Evolutionary conservation across 2,888 invertebrate species (phyloP).

Genomic region (Luperina nickerlii): DNA sequence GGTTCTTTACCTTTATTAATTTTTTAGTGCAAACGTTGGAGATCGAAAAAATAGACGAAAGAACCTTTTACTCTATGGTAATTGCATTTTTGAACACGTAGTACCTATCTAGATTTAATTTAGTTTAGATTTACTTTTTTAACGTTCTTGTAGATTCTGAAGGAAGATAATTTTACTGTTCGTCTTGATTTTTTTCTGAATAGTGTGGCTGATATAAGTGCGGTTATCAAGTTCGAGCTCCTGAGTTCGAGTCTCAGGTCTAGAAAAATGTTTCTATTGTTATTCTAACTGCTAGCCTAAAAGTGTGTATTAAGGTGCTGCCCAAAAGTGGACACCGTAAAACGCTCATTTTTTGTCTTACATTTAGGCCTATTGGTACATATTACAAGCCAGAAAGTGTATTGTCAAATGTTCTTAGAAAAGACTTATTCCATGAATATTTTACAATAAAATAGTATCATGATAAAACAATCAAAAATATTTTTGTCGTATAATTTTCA

Average conservation of each 20-base stretch:
- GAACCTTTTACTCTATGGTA: slow-evolving; percentile 63
- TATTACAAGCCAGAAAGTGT: no score
- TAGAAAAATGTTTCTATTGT: background rate
- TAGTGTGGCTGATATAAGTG: background rate
- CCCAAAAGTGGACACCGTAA: no score
- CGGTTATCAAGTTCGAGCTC: background rate
- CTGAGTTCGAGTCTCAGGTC: background rate
- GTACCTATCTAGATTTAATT: slow-evolving; percentile 43
- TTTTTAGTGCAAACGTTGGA: slow-evolving; percentile 67
- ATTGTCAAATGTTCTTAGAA: no score
- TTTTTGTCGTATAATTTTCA: no score
- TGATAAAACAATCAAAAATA: no score
- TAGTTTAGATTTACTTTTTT: slow-evolving; percentile 34
- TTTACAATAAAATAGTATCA: no score
- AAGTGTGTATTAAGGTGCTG: background rate
- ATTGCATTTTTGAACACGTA: slow-evolving; percentile 67
- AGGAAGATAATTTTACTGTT: background rate
- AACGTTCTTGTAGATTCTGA: background rate
- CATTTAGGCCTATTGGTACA: no score
- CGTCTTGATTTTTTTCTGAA: background rate
- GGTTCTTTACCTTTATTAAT: slow-evolving; percentile 69
- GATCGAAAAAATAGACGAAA: slow-evolving; percentile 62
- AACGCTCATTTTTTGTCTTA: no score
- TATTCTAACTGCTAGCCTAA: background rate
- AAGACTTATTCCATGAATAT: no score